These are phyloP conservation scores for Cephalotes varians DNA, from an alignment of 2,888 invertebrate species.

Conservation along the genomic window DNA sequence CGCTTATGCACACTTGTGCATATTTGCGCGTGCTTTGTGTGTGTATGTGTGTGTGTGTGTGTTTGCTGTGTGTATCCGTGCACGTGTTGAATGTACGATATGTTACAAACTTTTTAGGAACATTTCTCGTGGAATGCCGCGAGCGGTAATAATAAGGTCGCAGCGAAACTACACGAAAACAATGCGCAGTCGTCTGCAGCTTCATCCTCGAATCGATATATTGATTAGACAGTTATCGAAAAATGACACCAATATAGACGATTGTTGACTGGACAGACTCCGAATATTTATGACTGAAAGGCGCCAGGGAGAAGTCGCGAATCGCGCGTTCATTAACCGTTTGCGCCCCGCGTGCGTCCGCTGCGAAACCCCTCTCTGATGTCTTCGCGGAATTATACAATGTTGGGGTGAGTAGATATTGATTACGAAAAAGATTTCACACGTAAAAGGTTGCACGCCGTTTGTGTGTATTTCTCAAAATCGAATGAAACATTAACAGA, in stretches of 20 bases:
- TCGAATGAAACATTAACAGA: not conserved
- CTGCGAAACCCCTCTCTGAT: not conserved
- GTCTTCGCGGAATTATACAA: not conserved
- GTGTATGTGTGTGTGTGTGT: conserved; percentile 71
- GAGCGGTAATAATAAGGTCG: conserved; percentile 78
- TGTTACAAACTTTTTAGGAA: conserved; percentile 85
- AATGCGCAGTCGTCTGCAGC: conserved; percentile 78
- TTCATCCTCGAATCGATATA: conserved; percentile 81
- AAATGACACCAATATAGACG: conserved; percentile 85
- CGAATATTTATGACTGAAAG: conserved; percentile 81
- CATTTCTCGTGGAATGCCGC: conserved; percentile 83
- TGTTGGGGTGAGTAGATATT: not conserved
- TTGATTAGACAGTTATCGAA: conserved; percentile 85
- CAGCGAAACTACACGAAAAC: conserved; percentile 80
- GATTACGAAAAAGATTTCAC: not conserved
- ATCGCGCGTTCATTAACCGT: conserved; percentile 31
- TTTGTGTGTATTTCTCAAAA: not conserved
- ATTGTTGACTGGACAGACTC: conserved; percentile 83
- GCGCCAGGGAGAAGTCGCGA: conserved; percentile 73
- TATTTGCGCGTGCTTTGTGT: conserved; percentile 57
- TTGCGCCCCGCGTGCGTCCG: conserved; percentile 1
- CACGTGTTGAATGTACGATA: conserved; percentile 75
- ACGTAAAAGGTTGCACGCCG: not conserved
- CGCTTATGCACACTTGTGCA: conserved; percentile 25
- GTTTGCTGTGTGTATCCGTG: conserved; percentile 43